A percentile compares a stretch with the other conserved stretches of the same genome.
phyloP scores from a whole-genome alignment of 2,797 vertebrate genomes.

The Aulostomus chinensis region DNA sequence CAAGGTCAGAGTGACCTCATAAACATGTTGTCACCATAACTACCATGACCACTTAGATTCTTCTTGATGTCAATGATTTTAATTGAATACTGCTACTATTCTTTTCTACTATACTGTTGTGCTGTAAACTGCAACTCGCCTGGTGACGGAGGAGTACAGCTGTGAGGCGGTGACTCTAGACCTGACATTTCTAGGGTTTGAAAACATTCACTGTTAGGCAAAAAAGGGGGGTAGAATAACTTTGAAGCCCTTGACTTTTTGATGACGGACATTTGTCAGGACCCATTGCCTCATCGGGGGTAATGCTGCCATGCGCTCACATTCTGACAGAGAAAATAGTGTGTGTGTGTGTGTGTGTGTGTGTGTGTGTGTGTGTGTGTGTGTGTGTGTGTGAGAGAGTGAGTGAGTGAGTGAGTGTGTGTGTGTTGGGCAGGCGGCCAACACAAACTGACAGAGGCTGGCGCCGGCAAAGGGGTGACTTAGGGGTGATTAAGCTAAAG shows the following conservation, averaged over 20 bases:
- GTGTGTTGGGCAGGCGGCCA: slow-evolving; percentile 58
- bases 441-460: slow-evolving; percentile 63
- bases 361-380: slow-evolving; percentile 19
- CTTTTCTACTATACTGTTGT: no score
- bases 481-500: slow-evolving; percentile 70
- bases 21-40: no score
- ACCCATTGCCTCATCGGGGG: slow-evolving; percentile 46
- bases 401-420: slow-evolving; percentile 31
- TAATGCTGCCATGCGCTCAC: slow-evolving; percentile 47
- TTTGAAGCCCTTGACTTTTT: slow-evolving; percentile 45
- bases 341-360: slow-evolving; percentile 7
- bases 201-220: no score
- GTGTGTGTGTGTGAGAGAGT: slow-evolving; percentile 37
- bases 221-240: not conserved
- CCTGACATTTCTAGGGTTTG: no score
- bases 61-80: no score
- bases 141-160: no score
- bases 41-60: no score
- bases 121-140: no score
- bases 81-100: no score
- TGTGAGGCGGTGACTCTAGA: no score
- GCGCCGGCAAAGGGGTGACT: slow-evolving; percentile 61
- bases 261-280: slow-evolving; percentile 58
- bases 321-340: slow-evolving; percentile 28
- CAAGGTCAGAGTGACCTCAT: no score